Evolutionary conservation across 2,113 vertebrate species (phyloP).

Genomic region (Dromaius novaehollandiae): DNA sequence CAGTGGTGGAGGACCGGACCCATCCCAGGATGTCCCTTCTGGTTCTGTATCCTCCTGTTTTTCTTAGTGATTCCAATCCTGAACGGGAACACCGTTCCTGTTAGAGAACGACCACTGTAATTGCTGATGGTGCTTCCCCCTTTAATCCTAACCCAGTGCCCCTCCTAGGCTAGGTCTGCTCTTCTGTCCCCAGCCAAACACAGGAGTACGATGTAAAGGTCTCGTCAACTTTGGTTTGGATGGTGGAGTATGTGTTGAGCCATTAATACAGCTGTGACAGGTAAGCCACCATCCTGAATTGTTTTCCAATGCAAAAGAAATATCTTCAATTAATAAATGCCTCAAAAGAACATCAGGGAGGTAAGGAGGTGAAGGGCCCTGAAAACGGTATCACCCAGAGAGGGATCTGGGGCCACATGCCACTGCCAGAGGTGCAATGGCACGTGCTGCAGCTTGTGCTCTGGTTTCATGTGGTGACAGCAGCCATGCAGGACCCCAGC

Average conservation of each 20-base stretch:
- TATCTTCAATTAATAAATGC: fast-evolving
- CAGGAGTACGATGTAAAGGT: fast-evolving
- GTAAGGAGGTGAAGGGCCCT: too few relatives aligned
- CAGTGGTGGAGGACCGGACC: background rate
- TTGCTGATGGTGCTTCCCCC: background rate
- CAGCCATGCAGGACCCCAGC: background rate
- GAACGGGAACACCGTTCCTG: background rate
- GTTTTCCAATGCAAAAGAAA: background rate
- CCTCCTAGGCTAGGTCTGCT: background rate
- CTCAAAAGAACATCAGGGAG: fast-evolving
- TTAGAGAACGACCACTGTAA: background rate
- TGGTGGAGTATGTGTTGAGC: fast-evolving
- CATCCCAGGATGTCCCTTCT: background rate
- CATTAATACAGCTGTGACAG: background rate
- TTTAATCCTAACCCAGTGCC: background rate
- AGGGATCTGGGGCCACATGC: fast-evolving
- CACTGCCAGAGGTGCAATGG: too few relatives aligned
- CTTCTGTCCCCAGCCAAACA: background rate
- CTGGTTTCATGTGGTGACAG: fast-evolving
- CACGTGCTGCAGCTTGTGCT: fast-evolving
- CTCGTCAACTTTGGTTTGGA: background rate
- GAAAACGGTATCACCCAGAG: fast-evolving
- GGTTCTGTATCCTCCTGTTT: background rate
- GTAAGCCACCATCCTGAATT: fast-evolving
- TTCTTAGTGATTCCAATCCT: background rate